Percentiles rank a stretch among this genome's conserved stretches.
Conservation (phyloP, 2,888 invertebrate genomes). For the Macrosoma leucophasiata region DNA sequence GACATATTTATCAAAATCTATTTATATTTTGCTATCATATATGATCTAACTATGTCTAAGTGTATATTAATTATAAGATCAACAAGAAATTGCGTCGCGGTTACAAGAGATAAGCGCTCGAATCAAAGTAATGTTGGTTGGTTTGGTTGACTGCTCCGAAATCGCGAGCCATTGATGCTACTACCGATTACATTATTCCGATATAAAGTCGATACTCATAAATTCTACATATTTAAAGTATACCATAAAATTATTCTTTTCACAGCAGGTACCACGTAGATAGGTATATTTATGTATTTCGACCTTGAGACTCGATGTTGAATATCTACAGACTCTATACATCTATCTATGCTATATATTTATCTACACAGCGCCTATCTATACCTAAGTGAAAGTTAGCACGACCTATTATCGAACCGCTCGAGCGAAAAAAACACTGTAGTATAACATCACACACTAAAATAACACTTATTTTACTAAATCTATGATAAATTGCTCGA, state of each 20-base stretch:
- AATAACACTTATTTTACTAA: no score
- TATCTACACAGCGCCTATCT: constrained; percentile 53
- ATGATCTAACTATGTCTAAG: constrained; percentile 17
- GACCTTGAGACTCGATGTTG: constrained; percentile 74
- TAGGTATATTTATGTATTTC: constrained; percentile 67
- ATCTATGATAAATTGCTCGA: no score
- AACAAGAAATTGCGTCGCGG: constrained; percentile 44
- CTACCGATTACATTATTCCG: no score
- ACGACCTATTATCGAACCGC: constrained; percentile 57
- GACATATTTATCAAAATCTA: constrained; percentile 23
- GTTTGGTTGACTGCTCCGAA: constrained; percentile 21
- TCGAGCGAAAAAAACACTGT: constrained; percentile 30
- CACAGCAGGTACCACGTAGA: constrained; percentile 42
- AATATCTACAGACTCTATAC: constrained; percentile 63
- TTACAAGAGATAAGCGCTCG: constrained; percentile 36
- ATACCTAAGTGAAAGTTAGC: constrained; percentile 74
- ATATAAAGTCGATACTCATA: constrained; percentile 31
- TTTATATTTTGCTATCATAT: constrained; percentile 19
- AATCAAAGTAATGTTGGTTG: constrained; percentile 29
- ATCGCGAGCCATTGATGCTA: constrained; percentile 37
- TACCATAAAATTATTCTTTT: constrained; percentile 49
- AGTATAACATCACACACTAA: no score
- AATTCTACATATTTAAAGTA: constrained; percentile 44
- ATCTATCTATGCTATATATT: constrained; percentile 55
- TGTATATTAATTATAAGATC: constrained; percentile 29